A percentile compares a stretch with the other conserved stretches of the same genome.
These are phyloP conservation scores for Laspeyria flexula DNA, from an alignment of 2,888 invertebrate species.

Conservation along the genomic window DNA sequence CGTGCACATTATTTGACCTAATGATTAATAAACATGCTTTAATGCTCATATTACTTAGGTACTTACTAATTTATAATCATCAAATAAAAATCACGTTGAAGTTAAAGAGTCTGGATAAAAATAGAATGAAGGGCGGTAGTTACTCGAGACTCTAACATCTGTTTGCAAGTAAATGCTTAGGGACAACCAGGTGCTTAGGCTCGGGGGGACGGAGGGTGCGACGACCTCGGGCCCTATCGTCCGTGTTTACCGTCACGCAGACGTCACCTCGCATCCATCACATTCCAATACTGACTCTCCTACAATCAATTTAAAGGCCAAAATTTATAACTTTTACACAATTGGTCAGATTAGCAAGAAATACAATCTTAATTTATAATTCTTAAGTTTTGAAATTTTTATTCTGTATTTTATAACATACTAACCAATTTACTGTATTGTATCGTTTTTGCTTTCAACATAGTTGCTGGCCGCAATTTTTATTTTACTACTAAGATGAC, in stretches of 20 bases:
- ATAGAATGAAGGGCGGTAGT: constrained; percentile 48
- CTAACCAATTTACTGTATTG: constrained; percentile 11
- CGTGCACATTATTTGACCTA: not conserved
- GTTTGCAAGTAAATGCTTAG: constrained; percentile 68
- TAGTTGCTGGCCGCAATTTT: constrained; percentile 24
- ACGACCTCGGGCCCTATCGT: constrained; percentile 76
- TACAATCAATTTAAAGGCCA: constrained; percentile 45
- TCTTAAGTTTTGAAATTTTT: constrained; percentile 14
- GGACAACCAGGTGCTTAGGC: constrained; percentile 79
- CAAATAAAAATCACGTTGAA: constrained; percentile 11
- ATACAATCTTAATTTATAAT: constrained; percentile 11
- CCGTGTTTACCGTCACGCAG: constrained; percentile 65
- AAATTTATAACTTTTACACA: constrained; percentile 33
- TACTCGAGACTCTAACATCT: constrained; percentile 71
- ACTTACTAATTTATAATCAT: not conserved
- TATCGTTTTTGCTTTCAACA: constrained; percentile 32
- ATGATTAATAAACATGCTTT: not conserved
- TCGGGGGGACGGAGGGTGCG: constrained; percentile 76
- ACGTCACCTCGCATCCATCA: constrained; percentile 53
- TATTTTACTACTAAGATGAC: constrained; percentile 41
- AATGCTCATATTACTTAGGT: too few relatives aligned
- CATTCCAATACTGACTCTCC: constrained; percentile 54
- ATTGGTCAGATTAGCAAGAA: constrained; percentile 23
- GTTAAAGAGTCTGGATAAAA: constrained; percentile 34
- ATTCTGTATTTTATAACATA: constrained; percentile 1